phyloP scores from a whole-genome alignment of 1,140 invertebrate genomes.

The Chlorops oryzae region DNA sequence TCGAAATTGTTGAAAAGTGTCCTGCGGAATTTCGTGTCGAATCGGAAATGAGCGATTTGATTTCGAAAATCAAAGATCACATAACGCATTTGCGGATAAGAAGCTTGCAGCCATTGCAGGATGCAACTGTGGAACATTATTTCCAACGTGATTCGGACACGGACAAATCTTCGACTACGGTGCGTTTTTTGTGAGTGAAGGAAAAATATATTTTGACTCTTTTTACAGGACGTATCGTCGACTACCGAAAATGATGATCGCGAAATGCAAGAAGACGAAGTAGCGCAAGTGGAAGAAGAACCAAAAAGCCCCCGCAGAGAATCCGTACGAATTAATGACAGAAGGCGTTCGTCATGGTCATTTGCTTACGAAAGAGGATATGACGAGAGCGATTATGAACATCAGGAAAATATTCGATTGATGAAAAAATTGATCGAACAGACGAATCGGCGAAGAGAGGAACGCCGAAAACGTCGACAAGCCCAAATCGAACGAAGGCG shows the following conservation, averaged over 20 bases:
- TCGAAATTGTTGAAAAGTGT: conserved; percentile 33
- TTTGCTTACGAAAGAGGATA: no score
- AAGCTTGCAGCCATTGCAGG: conserved; percentile 26
- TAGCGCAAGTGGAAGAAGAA: conserved; percentile 3
- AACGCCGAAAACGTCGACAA: neutral
- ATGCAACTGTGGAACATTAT: conserved; percentile 16
- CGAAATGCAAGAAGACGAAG: conserved; percentile 1
- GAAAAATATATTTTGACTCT: no score
- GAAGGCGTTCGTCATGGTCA: no score
- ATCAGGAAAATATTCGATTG: no score
- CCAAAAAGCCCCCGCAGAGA: neutral
- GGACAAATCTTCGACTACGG: conserved; percentile 2
- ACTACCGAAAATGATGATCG: no score
- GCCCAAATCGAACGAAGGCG: neutral
- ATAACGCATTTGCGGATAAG: conserved; percentile 24
- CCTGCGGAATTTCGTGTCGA: conserved; percentile 29
- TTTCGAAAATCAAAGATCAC: conserved; percentile 14
- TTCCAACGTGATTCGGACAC: conserved; percentile 12
- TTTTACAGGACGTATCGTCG: no score
- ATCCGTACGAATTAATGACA: no score
- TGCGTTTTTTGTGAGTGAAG: no score
- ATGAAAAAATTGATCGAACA: conserved; percentile 2
- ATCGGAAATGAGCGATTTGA: conserved; percentile 24
- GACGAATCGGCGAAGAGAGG: conserved; percentile 14
- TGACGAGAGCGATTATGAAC: no score